Conservation (phyloP, 2,888 invertebrate genomes). For the Capitulum mitella region DNA sequence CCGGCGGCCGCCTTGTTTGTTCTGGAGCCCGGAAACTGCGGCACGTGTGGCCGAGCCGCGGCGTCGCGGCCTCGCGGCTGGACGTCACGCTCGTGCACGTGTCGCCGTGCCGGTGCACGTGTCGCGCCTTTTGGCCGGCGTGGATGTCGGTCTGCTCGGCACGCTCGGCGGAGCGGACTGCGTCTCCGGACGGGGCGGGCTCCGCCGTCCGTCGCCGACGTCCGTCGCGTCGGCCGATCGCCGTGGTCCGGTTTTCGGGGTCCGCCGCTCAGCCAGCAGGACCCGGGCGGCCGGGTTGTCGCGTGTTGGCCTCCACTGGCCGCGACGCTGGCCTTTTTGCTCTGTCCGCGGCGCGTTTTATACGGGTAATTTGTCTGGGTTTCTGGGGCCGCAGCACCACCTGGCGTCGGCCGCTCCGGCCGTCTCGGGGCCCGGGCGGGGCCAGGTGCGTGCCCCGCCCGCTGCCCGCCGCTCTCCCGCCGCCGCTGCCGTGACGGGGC, state of each 20-base stretch:
- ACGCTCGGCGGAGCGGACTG: too few relatives aligned
- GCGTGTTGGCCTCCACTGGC: not conserved
- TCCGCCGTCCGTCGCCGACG: too few relatives aligned
- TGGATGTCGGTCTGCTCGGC: too few relatives aligned
- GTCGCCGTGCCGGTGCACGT: not conserved
- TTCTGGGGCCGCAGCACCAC: not conserved
- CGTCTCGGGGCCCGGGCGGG: not conserved
- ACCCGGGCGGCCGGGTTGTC: too few relatives aligned
- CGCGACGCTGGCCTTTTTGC: not conserved
- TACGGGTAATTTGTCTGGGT: slow-evolving; percentile 16
- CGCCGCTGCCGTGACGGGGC: not conserved
- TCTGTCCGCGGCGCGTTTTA: not conserved
- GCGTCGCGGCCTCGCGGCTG: not conserved
- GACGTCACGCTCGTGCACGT: not conserved
- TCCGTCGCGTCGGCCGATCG: not conserved
- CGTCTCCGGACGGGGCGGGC: too few relatives aligned
- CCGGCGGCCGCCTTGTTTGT: too few relatives aligned
- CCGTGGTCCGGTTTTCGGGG: not conserved
- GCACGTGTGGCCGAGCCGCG: too few relatives aligned
- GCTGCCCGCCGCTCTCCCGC: not conserved
- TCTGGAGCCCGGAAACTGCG: too few relatives aligned
- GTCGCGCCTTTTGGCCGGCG: not conserved
- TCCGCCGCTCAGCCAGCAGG: not conserved
- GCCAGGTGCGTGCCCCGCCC: not conserved
- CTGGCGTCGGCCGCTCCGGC: not conserved